Evolutionary conservation across 2,888 invertebrate genomes (phyloP).

Genomic region (Napeogenes inachia): DNA sequence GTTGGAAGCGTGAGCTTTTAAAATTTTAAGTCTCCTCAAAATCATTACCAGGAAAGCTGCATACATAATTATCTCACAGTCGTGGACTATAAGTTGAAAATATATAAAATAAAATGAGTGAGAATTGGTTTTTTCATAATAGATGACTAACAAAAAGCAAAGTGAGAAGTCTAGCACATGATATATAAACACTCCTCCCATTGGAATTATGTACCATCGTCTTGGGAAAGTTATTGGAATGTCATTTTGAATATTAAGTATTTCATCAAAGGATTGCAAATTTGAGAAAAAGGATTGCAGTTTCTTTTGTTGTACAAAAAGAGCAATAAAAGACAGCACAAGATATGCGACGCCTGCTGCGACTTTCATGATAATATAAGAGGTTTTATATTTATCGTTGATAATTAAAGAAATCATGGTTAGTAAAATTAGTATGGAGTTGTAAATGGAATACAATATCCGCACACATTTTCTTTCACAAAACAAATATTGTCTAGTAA

Average conservation of each 20-base stretch:
- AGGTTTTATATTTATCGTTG: background rate
- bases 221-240: slow-evolving; percentile 34
- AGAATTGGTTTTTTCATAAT: too few species aligned
- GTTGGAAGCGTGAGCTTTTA: slow-evolving; percentile 51
- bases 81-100: slow-evolving; percentile 43
- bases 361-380: background rate
- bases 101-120: slow-evolving; percentile 25
- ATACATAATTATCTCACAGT: slow-evolving; percentile 49
- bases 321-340: slow-evolving; percentile 37
- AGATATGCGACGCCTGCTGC: slow-evolving; percentile 37
- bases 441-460: slow-evolving; percentile 7
- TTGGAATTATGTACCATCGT: slow-evolving; percentile 32
- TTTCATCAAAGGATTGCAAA: slow-evolving; percentile 44
- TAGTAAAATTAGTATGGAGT: background rate
- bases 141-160: background rate
- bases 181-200: slow-evolving; percentile 33
- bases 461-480: slow-evolving; percentile 5
- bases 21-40: slow-evolving; percentile 42
- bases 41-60: slow-evolving; percentile 43
- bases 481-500: slow-evolving; percentile 16
- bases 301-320: slow-evolving; percentile 38
- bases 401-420: background rate
- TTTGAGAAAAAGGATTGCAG: slow-evolving; percentile 42
- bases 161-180: slow-evolving; percentile 36
- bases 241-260: slow-evolving; percentile 46